Base-by-base conservation (phyloP, 2,113 vertebrate genomes). In the Vireo altiloquus region DNA sequence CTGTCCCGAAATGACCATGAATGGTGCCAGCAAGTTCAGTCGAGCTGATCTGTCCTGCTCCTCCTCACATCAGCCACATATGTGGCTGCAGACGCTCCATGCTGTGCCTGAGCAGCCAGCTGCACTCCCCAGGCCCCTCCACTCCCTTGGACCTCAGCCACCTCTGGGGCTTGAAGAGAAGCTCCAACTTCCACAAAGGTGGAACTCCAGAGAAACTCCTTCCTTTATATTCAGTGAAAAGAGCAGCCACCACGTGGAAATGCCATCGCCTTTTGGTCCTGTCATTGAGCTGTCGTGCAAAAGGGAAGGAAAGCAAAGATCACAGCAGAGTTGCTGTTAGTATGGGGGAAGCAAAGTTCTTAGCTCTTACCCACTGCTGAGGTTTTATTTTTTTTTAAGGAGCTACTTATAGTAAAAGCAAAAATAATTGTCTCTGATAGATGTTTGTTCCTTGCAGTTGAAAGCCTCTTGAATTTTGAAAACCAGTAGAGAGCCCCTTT, bases 401-500 rank as follows among this genome's bases (percentile, higher is more conserved):
- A 56, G 35, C 10, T 56, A 50, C 63, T 90, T 90, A 69, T 3
- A 31, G 68, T 77, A 39, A 89, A 93, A 95, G 71, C 76, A 74
- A 53, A 95, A 95, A 75, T 61, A 85, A 95, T 79, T 91, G 30
- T 76, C 63, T 76, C 68, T 84, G 42, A 54, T 60, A 92, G 39
- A 66, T 77, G 74, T 81, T 30, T 40, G 2, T 59, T 87, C 44
- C 52, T 75, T 90, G 81, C 47, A 25, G 19, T 66, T 92, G 60
- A 95, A 93, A 92, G 88, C 47, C 50, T 88, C 30, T 90, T 89
- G 82, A 82, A 74, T 94, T 83, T 71, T 66, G 35, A 59, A 95
- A 92, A 86, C 63, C 68, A 20, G 46, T 33, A 25, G 79, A 77
- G 59, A 60, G 16, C 80, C 17, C n/a, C 50, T 82, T 92, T 0